Evolutionary conservation across 1,140 invertebrate genomes (phyloP), one percentile per base, ranked within the genome.

Genomic region (Thaumetopoea pityocampa): DNA sequence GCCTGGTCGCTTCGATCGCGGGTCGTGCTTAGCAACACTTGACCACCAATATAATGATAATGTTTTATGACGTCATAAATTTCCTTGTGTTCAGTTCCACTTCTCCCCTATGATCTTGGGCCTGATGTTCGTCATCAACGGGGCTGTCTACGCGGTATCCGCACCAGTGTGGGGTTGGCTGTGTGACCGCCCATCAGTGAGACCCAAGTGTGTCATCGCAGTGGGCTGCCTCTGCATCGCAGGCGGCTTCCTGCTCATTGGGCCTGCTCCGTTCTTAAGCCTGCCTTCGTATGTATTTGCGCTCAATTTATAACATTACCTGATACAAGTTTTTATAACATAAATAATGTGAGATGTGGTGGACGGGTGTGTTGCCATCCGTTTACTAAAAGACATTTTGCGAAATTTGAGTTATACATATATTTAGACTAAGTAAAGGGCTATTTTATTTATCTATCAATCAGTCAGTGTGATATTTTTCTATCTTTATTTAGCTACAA

Each of bases 101-200:
- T 81, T 96, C 32, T 79, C 90, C 57, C 93, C 94, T 0, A 87
- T 94, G 4, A 65, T 94, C 4, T 82, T 96, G 16, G 95, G 95
- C 0, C 67, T 95, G 6, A 92, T 96, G 89, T 97, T 97, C 70
- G 89, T 97, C 7, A 92, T 96, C 24, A 95, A 94, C 62, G 95
- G 95, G 2, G 94, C 92, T 1, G 89, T 92, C 6, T 97, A 96
- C 73, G 94, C 94, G 1, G 22, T 93, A 0, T 92, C 92, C 0
- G 93, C 94, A 0, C 94, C 95, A 0, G 78, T 85, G 6, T 96
- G 92, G 90, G 94, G 95, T 12, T 92, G 89, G 88, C 51, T 95
- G 0, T 94, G 93, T 60, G 94, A 95, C 67, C 89, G 88, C 38
- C 76, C 69, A 3, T 57, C 78, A 5, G 57, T 89, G 1, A 85